These are phyloP conservation scores for Platanista minor DNA, from an alignment of 2,113 vertebrate species.

Conservation along the genomic window DNA sequence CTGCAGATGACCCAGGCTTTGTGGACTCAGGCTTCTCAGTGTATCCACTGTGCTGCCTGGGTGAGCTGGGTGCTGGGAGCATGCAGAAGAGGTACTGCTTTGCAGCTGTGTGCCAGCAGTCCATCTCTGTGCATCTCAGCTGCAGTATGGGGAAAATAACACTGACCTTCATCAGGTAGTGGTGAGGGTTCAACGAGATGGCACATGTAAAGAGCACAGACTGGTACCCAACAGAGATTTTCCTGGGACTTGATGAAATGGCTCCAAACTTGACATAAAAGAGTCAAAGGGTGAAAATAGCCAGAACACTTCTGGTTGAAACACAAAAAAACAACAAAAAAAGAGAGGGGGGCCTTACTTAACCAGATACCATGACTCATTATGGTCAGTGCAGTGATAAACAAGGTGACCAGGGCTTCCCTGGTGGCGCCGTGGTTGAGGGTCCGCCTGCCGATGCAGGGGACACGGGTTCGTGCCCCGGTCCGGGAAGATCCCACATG, in stretches of 20 bases:
- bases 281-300: neutral
- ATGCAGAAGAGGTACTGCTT: neutral
- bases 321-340: neutral
- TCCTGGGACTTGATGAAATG: neutral
- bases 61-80: neutral
- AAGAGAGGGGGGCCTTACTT: neutral
- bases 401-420: neutral
- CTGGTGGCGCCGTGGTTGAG: too few species aligned
- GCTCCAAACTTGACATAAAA: neutral
- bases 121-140: neutral
- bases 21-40: neutral
- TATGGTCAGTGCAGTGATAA: neutral
- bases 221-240: neutral
- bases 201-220: rapidly evolving
- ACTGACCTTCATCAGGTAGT: rapidly evolving
- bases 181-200: neutral
- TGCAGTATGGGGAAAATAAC: neutral
- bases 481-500: too few species aligned
- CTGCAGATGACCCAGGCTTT: neutral
- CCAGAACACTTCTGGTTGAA: neutral
- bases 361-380: neutral
- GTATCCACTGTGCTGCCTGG: rapidly evolving
- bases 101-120: neutral
- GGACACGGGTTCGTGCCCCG: too few species aligned
- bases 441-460: too few species aligned